phyloP scores from a whole-genome alignment of 2,113 vertebrate species.

The Grus americana region DNA sequence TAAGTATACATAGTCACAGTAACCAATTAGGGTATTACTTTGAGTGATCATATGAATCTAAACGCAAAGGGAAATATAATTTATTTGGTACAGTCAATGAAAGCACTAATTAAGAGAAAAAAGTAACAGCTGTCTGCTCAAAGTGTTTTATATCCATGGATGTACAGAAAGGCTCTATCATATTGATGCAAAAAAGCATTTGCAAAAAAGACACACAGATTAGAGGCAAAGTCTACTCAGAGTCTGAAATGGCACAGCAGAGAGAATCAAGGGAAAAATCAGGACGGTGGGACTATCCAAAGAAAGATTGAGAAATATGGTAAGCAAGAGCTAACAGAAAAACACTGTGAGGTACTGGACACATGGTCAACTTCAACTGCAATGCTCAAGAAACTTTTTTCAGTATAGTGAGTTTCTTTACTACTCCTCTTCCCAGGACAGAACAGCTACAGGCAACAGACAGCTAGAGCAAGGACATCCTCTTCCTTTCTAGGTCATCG shows the following conservation, averaged over 20 bases:
- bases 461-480: background rate
- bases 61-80: background rate
- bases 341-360: background rate
- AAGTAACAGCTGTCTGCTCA: background rate
- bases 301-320: background rate
- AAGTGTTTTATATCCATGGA: rapidly evolving
- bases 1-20: background rate
- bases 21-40: background rate
- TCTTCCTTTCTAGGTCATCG: background rate
- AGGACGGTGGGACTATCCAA: background rate
- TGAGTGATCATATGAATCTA: background rate
- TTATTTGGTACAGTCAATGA: background rate
- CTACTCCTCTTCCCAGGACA: background rate
- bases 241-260: background rate
- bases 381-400: background rate
- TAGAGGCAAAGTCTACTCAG: background rate
- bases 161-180: background rate
- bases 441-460: background rate
- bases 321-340: background rate
- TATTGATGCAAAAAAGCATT: background rate
- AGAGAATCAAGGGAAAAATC: rapidly evolving
- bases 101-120: background rate
- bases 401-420: background rate
- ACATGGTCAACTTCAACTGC: background rate
- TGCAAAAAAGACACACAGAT: background rate